A percentile compares a stretch with the other conserved stretches of the same genome.
phyloP scores from a whole-genome alignment of 2,888 invertebrate species.

The Leptinotarsa haldemani region DNA sequence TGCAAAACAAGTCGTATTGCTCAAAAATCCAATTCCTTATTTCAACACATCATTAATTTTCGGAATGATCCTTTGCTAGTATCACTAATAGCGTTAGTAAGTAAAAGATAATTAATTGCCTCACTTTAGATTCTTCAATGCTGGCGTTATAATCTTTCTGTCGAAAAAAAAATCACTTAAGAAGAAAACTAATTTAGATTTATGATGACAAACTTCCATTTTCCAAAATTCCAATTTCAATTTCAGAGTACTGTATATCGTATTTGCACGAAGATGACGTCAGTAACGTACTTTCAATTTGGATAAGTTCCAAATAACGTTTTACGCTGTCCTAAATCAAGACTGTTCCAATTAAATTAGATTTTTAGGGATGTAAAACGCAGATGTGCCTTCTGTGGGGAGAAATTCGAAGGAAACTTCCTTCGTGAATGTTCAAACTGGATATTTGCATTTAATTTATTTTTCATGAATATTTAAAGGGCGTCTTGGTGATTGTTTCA shows the following conservation, averaged over 20 bases:
- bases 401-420: conserved; percentile 50
- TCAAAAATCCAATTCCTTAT: too few species aligned
- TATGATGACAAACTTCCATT: too few species aligned
- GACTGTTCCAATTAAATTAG: conserved; percentile 54
- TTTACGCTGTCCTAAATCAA: conserved; percentile 57
- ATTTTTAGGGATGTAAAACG: conserved; percentile 57
- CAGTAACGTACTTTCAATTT: conserved; percentile 56
- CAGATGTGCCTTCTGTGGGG: conserved; percentile 54
- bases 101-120: too few species aligned
- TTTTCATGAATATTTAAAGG: conserved; percentile 56
- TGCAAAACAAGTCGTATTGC: too few species aligned
- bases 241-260: too few species aligned
- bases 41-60: too few species aligned
- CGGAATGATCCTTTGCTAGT: too few species aligned
- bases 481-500: conserved; percentile 33
- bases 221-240: neutral
- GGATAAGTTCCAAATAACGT: conserved; percentile 59
- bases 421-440: conserved; percentile 41
- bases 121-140: too few species aligned
- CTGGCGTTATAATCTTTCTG: too few species aligned
- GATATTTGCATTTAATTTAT: conserved; percentile 56
- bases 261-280: conserved; percentile 46
- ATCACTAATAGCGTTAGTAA: too few species aligned
- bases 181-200: too few species aligned
- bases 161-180: too few species aligned